Base-by-base conservation (phyloP, 2,888 invertebrate genomes). In the Ectemnius continuus region DNA sequence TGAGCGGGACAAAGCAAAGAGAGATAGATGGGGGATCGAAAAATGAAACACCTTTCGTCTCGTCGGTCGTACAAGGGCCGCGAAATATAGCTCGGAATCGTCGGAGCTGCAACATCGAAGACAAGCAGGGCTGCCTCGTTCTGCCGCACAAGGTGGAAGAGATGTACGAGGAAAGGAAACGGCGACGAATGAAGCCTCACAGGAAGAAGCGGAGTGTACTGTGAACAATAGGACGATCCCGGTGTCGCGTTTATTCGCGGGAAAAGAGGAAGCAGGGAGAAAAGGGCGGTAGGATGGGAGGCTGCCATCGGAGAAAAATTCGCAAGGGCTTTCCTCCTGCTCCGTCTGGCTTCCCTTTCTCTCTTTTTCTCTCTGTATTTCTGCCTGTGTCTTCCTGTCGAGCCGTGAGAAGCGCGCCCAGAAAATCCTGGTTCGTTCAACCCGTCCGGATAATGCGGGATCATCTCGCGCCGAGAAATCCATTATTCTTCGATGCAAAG, bases 401-500 rank as follows among this genome's bases (percentile, higher is more conserved):
- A 36, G 36, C 36, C 8, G 36, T 36, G 36, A 36, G 56, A 16
- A 63, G 73, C 75, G 67, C 61, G 61, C 28, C 67, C 64, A 58
- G 63, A 76, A 73, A 81, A 79, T 81, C 36, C 67, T 64, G 59
- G 62, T 59, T 61, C 57, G 70, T 73, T 65, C 67, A 64, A 74
- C 59, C 69, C 67, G 61, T 56, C 58, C 47, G 61, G 70, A 76
- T 78, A 80, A 81, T 74, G 72, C 65, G 65, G 74, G 72, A 82
- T 82, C 82, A 75, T 75, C 78, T 79, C 75, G 60, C 36, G 48
- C 60, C 65, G 75, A 61, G 66, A 48, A 72, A 75, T 73, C 73
- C 73, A 80, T 78, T 82, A 80, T 78, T 82, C 71, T 67, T 72
- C 72, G 69, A 76, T 80, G 82, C 64, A 68, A 78, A 80, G 70